Percentiles rank a stretch among this genome's conserved stretches.
Evolutionary conservation across 2,113 vertebrate species (phyloP).

Genomic region (Haliaeetus leucogaster): DNA sequence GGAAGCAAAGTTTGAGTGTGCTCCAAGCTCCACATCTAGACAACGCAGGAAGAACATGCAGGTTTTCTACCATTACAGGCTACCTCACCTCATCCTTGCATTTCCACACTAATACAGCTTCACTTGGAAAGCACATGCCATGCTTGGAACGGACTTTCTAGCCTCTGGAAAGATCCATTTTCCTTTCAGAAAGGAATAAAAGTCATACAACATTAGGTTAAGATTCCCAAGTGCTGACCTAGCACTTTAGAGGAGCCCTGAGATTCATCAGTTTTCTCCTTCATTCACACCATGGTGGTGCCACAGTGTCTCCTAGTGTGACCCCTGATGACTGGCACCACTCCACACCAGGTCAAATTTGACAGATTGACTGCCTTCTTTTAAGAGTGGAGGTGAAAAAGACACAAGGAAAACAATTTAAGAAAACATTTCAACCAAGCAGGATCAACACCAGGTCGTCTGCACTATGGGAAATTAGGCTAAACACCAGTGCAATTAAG

Average conservation of each 20-base stretch:
- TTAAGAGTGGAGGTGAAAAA: not conserved
- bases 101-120: not conserved
- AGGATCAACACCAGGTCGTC: not conserved
- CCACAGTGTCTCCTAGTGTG: not conserved
- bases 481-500: conserved; percentile 9
- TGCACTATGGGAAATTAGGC: not conserved
- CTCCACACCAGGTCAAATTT: not conserved
- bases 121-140: not conserved
- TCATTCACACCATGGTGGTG: not conserved
- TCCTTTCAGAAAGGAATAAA: not conserved
- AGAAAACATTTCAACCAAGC: not conserved
- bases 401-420: not conserved
- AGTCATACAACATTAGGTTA: not conserved
- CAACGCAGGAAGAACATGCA: not conserved
- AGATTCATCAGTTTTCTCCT: not conserved
- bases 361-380: not conserved
- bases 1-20: not conserved
- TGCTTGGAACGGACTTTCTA: not conserved
- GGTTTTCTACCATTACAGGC: not conserved
- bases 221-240: not conserved
- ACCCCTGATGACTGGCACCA: not conserved
- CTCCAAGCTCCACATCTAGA: not conserved
- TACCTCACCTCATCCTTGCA: not conserved
- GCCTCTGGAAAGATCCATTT: not conserved
- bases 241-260: not conserved